Percentiles rank a stretch among this genome's conserved stretches.
phyloP scores from a whole-genome alignment of 2,888 invertebrate species.

The Ischnus inquisitorius region DNA sequence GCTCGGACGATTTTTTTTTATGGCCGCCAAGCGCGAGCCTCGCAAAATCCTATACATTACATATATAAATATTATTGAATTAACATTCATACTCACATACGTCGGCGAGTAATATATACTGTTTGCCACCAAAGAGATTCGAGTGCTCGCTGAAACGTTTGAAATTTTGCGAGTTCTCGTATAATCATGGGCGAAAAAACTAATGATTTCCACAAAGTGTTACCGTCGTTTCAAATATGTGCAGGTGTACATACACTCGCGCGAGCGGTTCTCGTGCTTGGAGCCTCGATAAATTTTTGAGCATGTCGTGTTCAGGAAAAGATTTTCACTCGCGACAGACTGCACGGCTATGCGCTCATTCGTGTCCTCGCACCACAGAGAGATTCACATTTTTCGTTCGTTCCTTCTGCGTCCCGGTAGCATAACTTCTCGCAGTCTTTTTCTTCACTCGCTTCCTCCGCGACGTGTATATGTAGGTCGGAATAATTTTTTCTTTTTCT shows the following conservation, averaged over 20 bases:
- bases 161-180: too few species aligned
- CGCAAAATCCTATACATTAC: too few species aligned
- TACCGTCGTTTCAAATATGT: constrained; percentile 5
- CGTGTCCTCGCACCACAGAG: neutral
- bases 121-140: too few species aligned
- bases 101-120: too few species aligned
- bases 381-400: constrained; percentile 17
- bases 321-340: constrained; percentile 2
- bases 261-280: neutral
- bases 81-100: too few species aligned
- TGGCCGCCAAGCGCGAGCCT: too few species aligned
- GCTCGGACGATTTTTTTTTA: too few species aligned
- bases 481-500: neutral
- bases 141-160: too few species aligned
- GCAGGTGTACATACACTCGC: neutral
- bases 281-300: constrained; percentile 1
- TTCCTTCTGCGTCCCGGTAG: neutral
- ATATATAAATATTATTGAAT: too few species aligned
- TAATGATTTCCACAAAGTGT: neutral
- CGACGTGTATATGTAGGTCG: neutral
- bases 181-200: neutral
- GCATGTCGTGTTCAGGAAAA: neutral
- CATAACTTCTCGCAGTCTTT: constrained; percentile 27
- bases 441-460: neutral
- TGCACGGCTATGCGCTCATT: neutral